phyloP scores from a whole-genome alignment of 2,888 invertebrate genomes.

The Rhingia rostrata region DNA sequence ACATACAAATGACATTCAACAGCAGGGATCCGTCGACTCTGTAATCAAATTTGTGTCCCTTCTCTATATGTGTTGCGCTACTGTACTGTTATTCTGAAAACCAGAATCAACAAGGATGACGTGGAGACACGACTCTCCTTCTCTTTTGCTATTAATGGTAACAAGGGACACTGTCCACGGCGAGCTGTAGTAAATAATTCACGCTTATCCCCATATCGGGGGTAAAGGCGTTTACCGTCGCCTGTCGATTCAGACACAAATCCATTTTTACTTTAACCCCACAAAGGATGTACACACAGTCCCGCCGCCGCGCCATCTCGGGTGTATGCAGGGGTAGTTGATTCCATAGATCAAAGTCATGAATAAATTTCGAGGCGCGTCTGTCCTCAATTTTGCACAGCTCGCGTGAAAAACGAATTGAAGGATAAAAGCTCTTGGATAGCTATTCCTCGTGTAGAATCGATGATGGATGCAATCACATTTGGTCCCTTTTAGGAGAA shows the following conservation, averaged over 20 bases:
- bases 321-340: not conserved
- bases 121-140: not conserved
- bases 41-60: conserved; percentile 68
- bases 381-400: conserved; percentile 40
- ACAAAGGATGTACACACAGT: not conserved
- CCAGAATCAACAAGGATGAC: conserved; percentile 64
- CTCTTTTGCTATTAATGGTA: conserved; percentile 7
- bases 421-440: conserved; percentile 24
- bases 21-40: conserved; percentile 26
- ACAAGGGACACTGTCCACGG: conserved; percentile 28
- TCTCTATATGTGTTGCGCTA: conserved; percentile 5
- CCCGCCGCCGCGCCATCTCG: conserved; percentile 13
- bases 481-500: conserved; percentile 47
- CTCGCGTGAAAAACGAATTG: conserved; percentile 32
- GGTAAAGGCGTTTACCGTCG: not conserved
- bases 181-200: conserved; percentile 62
- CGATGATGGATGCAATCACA: conserved; percentile 65
- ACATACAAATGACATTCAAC: conserved; percentile 56
- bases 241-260: conserved; percentile 45
- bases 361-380: conserved; percentile 58
- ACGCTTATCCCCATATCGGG: conserved; percentile 47
- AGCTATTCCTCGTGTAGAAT: conserved; percentile 9
- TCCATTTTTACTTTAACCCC: conserved; percentile 44
- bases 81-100: conserved; percentile 45
- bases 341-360: conserved; percentile 69